phyloP scores from a whole-genome alignment of 2,797 vertebrate species.

The Trachurus trachurus region DNA sequence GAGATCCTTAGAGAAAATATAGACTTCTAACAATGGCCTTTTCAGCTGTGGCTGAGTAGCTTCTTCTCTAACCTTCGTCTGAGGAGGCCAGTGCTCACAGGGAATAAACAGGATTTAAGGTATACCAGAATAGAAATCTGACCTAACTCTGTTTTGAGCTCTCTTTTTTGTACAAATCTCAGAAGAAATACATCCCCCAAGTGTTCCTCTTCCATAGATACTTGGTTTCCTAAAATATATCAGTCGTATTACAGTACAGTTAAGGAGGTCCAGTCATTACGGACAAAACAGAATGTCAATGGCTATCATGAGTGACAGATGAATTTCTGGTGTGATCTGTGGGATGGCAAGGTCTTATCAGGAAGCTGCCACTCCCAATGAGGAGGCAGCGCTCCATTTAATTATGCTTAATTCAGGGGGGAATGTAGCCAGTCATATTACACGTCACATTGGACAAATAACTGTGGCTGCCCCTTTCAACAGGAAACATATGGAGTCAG shows the following conservation, averaged over 20 bases:
- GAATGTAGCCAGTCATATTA: slow-evolving; percentile 45
- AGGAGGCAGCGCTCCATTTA: slow-evolving; percentile 40
- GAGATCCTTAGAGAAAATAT: slow-evolving; percentile 16
- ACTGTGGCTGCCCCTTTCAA: slow-evolving; percentile 34
- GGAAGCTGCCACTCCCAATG: slow-evolving; percentile 45
- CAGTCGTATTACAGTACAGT: slow-evolving; percentile 13
- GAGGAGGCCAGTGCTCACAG: not conserved
- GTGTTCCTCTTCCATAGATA: not conserved
- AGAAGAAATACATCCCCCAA: slow-evolving; percentile 6
- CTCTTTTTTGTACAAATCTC: not conserved
- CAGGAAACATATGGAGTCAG: slow-evolving; percentile 66
- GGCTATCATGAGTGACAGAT: slow-evolving; percentile 35
- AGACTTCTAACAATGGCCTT: slow-evolving; percentile 6
- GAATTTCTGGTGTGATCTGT: slow-evolving; percentile 53
- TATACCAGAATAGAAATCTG: not conserved
- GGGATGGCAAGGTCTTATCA: slow-evolving; percentile 52
- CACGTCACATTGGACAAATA: slow-evolving; percentile 59
- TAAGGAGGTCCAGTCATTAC: slow-evolving; percentile 43
- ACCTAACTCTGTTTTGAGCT: not conserved
- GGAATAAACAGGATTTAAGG: not conserved
- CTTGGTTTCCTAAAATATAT: not conserved
- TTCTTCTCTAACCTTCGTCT: slow-evolving; percentile 4
- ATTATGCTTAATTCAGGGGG: slow-evolving; percentile 55
- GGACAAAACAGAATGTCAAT: slow-evolving; percentile 27
- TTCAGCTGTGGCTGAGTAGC: not conserved